Evolutionary conservation across 2,797 vertebrate species (phyloP).

Genomic region (Orestias chungarensis): DNA sequence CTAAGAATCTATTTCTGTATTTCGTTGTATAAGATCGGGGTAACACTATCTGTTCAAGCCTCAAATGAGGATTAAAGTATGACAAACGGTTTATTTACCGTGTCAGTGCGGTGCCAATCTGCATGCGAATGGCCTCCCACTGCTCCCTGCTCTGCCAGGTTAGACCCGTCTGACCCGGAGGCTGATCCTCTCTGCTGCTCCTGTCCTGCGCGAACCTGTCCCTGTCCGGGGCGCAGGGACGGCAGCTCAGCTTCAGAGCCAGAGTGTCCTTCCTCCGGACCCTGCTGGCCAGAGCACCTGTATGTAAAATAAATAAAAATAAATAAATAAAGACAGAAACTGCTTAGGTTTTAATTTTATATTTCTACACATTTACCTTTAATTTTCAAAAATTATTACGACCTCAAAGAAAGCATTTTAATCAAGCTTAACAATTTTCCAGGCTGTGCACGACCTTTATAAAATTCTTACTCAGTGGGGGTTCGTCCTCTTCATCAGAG

Average conservation of each 20-base stretch:
- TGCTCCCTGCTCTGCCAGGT: conserved; percentile 96
- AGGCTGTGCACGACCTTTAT: background rate
- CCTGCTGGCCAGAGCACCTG: conserved; percentile 91
- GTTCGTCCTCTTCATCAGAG: conserved; percentile 86
- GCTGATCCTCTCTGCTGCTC: conserved; percentile 71
- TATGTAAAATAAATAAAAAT: background rate
- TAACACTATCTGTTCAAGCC: conserved; percentile 13
- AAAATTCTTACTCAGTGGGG: conserved; percentile 75
- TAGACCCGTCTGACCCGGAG: conserved; percentile 82
- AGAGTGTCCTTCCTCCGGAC: conserved; percentile 97
- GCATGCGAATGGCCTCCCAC: conserved; percentile 95
- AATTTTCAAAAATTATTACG: background rate
- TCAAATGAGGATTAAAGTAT: background rate
- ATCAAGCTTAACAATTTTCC: background rate
- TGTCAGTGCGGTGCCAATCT: conserved; percentile 93
- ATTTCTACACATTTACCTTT: background rate
- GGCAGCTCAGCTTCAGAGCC: conserved; percentile 91
- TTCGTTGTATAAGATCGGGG: conserved; percentile 25
- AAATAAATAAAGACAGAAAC: background rate
- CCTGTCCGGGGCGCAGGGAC: conserved; percentile 66
- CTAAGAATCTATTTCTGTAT: conserved; percentile 24
- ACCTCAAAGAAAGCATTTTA: background rate
- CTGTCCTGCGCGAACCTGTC: conserved; percentile 71
- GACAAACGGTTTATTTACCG: conserved; percentile 72
- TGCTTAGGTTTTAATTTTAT: too few relatives aligned